Conservation (phyloP, 2,113 vertebrate genomes). For the Plecturocebus donacophilus region DNA sequence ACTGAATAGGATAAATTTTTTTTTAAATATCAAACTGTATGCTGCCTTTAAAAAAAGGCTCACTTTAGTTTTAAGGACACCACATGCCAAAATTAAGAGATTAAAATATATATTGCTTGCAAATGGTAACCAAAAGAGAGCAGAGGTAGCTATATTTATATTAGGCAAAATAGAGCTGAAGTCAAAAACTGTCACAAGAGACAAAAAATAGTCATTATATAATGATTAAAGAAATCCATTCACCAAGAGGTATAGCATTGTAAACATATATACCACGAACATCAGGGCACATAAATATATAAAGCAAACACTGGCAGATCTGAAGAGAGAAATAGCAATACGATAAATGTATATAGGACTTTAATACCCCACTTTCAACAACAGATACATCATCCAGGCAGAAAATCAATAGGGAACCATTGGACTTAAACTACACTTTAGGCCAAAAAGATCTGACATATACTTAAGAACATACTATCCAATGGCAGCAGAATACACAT, state of each 20-base stretch:
- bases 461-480: neutral
- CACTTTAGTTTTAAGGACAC: neutral
- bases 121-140: neutral
- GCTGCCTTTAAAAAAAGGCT: neutral
- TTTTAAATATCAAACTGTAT: neutral
- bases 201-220: neutral
- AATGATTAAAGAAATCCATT: neutral
- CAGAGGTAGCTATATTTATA: neutral
- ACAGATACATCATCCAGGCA: neutral
- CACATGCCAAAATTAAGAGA: neutral
- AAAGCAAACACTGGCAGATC: neutral
- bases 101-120: neutral
- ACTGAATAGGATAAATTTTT: neutral
- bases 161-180: neutral
- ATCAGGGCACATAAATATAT: neutral
- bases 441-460: neutral
- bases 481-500: neutral
- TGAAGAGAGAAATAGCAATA: neutral
- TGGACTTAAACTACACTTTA: neutral
- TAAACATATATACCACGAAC: neutral
- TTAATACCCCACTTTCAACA: neutral
- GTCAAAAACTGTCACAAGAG: neutral
- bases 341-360: neutral
- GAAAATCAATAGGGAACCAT: neutral
- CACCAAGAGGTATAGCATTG: neutral